Conservation (phyloP, 2,888 invertebrate genomes). For the Drosophila borborema region DNA sequence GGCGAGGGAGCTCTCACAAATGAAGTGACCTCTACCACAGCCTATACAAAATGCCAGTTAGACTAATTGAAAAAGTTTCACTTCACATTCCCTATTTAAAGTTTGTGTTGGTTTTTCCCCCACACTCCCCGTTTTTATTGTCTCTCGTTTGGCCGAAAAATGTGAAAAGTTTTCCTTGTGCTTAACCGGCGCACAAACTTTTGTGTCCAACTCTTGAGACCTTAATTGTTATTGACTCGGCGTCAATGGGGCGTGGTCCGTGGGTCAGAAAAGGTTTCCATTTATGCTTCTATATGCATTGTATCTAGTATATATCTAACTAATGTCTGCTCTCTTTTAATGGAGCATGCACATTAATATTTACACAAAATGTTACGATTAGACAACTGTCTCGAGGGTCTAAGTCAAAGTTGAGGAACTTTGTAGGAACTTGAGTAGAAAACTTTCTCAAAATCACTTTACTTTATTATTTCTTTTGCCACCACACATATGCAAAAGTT, state of each 20-base stretch:
- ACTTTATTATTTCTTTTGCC: conserved; percentile 1
- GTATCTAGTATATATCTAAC: conserved; percentile 6
- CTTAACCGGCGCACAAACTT: conserved; percentile 42
- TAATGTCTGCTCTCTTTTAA: conserved; percentile 46
- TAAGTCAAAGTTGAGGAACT: conserved; percentile 10
- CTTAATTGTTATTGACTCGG: conserved; percentile 77
- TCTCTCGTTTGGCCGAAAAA: conserved; percentile 10
- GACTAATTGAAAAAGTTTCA: conserved; percentile 76
- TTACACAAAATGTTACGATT: conserved; percentile 51
- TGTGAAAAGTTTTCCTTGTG: conserved; percentile 38
- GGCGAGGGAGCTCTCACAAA: conserved; percentile 31
- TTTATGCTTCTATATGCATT: not conserved
- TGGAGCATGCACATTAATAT: conserved; percentile 40
- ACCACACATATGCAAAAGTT: not conserved
- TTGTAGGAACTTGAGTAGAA: not conserved
- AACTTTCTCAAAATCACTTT: conserved; percentile 1
- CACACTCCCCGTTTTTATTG: conserved; percentile 44
- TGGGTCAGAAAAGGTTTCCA: conserved; percentile 9
- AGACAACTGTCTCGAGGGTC: conserved; percentile 9
- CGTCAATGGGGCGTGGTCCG: not conserved
- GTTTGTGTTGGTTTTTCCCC: conserved; percentile 19
- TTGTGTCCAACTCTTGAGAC: conserved; percentile 31
- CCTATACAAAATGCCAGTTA: conserved; percentile 63
- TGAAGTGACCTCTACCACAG: conserved; percentile 35
- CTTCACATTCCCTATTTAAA: conserved; percentile 51